Conservation (phyloP, 1,140 invertebrate species). For the Ceratina japonica region DNA sequence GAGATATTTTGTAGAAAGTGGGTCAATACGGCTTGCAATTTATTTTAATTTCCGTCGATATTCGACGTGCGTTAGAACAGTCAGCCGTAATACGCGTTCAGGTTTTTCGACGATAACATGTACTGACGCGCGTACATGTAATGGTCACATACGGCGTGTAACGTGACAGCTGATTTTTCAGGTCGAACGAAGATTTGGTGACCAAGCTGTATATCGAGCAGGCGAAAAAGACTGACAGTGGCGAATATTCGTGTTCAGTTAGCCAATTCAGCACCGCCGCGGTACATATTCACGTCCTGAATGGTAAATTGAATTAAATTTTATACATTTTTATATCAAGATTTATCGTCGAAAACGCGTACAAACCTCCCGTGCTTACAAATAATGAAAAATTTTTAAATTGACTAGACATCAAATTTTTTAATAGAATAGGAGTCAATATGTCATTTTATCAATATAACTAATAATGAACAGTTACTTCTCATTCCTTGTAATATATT, state of each 20-base stretch:
- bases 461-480: too few relatives aligned
- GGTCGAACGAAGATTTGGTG: constrained; percentile 72
- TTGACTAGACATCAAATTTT: too few relatives aligned
- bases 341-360: too few relatives aligned
- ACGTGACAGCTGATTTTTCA: constrained; percentile 57
- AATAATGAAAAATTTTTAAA: too few relatives aligned
- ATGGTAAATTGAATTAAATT: constrained; percentile 68
- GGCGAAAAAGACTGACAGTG: constrained; percentile 75
- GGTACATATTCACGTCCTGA: constrained; percentile 76
- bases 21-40: not conserved
- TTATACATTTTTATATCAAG: not conserved
- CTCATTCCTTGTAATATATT: too few relatives aligned
- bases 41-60: not conserved
- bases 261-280: constrained; percentile 74
- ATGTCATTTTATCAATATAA: too few relatives aligned
- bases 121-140: not conserved
- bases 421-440: too few relatives aligned
- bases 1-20: not conserved
- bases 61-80: not conserved
- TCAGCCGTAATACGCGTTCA: not conserved
- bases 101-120: not conserved
- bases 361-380: too few relatives aligned
- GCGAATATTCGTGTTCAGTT: constrained; percentile 75
- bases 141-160: not conserved
- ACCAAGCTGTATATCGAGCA: constrained; percentile 72